These are phyloP conservation scores for Noctuana brunneofusca DNA, from an alignment of 2,888 invertebrate genomes.

Conservation along the genomic window DNA sequence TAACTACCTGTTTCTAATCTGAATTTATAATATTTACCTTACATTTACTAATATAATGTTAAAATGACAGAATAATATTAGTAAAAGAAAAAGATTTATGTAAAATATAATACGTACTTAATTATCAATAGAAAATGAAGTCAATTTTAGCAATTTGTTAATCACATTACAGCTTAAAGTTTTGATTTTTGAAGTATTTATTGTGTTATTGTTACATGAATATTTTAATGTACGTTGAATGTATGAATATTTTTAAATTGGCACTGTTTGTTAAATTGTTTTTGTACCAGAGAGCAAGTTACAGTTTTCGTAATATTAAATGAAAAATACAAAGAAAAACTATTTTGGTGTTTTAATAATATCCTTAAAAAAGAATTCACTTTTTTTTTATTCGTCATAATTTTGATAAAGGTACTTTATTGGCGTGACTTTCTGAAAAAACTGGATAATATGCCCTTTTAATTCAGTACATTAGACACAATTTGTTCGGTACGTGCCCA, in stretches of 20 bases:
- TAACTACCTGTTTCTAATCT: conserved; percentile 35
- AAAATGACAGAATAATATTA: conserved; percentile 25
- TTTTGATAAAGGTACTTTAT: background rate
- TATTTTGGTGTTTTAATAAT: background rate
- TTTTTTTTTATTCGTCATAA: background rate
- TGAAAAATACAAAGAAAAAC: conserved; percentile 47
- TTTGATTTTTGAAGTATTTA: conserved; percentile 44
- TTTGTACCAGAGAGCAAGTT: conserved; percentile 68
- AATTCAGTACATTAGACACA: conserved; percentile 7
- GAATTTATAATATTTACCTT: conserved; percentile 32
- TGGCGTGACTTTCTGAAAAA: background rate
- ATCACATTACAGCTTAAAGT: conserved; percentile 40
- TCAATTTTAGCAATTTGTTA: conserved; percentile 63
- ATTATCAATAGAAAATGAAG: conserved; percentile 40
- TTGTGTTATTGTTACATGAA: conserved; percentile 53
- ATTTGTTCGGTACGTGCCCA: conserved; percentile 30
- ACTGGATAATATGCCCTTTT: background rate
- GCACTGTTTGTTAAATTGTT: conserved; percentile 54
- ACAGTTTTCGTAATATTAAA: conserved; percentile 54
- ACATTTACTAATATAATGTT: conserved; percentile 28
- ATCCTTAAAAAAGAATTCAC: too few species aligned
- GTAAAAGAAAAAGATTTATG: conserved; percentile 21
- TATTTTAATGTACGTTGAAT: conserved; percentile 55
- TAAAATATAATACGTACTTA: conserved; percentile 17
- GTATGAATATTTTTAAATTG: conserved; percentile 57